Evolutionary conservation across 2,797 vertebrate genomes (phyloP).

Genomic region (Phalanger gymnotis): DNA sequence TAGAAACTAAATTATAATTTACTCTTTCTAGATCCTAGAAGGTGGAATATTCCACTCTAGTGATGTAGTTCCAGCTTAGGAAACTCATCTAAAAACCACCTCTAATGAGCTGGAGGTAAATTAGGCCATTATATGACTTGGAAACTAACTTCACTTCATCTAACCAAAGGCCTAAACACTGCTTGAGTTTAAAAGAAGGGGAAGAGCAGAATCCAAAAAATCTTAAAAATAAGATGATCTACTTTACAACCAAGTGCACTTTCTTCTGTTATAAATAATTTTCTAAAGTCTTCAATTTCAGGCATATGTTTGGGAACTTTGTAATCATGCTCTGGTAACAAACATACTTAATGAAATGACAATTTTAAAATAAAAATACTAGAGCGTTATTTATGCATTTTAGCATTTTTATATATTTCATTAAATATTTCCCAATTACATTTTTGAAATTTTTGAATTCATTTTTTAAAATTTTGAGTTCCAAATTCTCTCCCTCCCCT

Average conservation of each 20-base stretch:
- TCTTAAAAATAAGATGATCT: constrained; percentile 37
- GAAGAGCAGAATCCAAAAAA: constrained; percentile 47
- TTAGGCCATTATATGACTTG: neutral
- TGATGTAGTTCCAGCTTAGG: constrained; percentile 9
- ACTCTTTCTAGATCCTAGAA: constrained; percentile 36
- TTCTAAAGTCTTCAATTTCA: constrained; percentile 44
- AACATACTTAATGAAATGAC: constrained; percentile 9
- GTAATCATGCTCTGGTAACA: neutral
- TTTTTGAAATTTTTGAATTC: no score
- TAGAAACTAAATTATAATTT: constrained; percentile 29
- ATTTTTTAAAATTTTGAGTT: no score
- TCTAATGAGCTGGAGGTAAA: neutral
- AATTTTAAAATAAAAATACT: neutral
- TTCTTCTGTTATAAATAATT: constrained; percentile 14
- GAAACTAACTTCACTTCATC: neutral
- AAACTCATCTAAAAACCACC: constrained; percentile 35
- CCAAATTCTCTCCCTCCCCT: no score
- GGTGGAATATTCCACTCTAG: constrained; percentile 31
- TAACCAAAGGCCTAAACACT: constrained; percentile 27
- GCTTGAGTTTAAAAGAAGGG: neutral
- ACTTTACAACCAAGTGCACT: constrained; percentile 20
- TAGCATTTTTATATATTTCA: no score
- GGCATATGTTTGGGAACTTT: constrained; percentile 8
- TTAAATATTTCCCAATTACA: no score
- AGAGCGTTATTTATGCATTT: neutral